A percentile compares a stretch with the other conserved stretches of the same genome.
These are phyloP conservation scores for Agrochola lota DNA, from an alignment of 2,888 invertebrate species.

Conservation along the genomic window DNA sequence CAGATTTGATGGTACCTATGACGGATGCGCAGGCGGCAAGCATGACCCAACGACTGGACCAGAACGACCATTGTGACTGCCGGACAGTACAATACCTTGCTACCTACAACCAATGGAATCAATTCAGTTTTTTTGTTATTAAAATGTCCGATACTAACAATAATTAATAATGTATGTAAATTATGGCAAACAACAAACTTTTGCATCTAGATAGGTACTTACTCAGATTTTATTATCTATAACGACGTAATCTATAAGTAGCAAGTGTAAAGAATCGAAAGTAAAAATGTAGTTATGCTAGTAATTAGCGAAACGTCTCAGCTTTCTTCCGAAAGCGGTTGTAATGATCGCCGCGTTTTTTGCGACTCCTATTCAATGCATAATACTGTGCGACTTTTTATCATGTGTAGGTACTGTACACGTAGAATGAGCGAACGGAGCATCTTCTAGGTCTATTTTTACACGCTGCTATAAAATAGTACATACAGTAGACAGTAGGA, in stretches of 20 bases:
- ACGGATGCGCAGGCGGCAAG: slow-evolving; percentile 78
- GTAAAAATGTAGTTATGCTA: slow-evolving; percentile 59
- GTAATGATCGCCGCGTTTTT: slow-evolving; percentile 59
- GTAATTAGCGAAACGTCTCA: slow-evolving; percentile 60
- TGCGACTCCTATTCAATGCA: slow-evolving; percentile 59
- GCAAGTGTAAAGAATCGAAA: slow-evolving; percentile 58
- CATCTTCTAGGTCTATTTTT: slow-evolving; percentile 30
- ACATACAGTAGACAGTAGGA: slow-evolving; percentile 20
- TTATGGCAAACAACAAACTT: not conserved
- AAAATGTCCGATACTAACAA: not conserved
- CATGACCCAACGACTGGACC: slow-evolving; percentile 81
- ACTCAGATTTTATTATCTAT: slow-evolving; percentile 17
- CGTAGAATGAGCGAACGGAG: slow-evolving; percentile 16
- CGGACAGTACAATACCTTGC: slow-evolving; percentile 61
- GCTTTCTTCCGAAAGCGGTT: slow-evolving; percentile 66
- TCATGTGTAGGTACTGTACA: slow-evolving; percentile 38
- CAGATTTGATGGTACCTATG: slow-evolving; percentile 69
- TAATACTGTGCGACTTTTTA: slow-evolving; percentile 54
- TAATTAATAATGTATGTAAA: not conserved
- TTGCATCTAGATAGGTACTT: not conserved
- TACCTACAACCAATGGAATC: slow-evolving; percentile 40
- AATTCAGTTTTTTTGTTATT: slow-evolving; percentile 29
- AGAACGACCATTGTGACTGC: slow-evolving; percentile 75
- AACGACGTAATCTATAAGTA: slow-evolving; percentile 47
- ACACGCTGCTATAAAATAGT: slow-evolving; percentile 15